phyloP scores from a whole-genome alignment of 1,140 invertebrate species.

The Spodoptera litura region DNA sequence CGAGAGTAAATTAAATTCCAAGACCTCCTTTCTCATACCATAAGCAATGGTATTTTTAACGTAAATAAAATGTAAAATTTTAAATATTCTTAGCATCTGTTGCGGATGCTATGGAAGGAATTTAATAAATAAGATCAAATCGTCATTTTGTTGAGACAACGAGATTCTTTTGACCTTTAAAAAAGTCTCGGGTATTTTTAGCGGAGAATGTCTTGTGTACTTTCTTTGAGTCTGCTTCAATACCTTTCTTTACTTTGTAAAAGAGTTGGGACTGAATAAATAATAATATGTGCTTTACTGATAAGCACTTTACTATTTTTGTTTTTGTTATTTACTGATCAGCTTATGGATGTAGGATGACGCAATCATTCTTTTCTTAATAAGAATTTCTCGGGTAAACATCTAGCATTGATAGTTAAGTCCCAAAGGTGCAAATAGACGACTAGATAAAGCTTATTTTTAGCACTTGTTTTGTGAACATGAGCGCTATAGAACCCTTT shows the following conservation, averaged over 20 bases:
- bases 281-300: too few species aligned
- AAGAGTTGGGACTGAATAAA: too few species aligned
- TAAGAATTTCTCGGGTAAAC: too few species aligned
- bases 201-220: neutral
- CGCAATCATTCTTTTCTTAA: too few species aligned
- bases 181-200: constrained; percentile 44
- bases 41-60: constrained; percentile 60
- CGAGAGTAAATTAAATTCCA: constrained; percentile 73
- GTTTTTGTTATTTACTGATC: too few species aligned
- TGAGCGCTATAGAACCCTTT: too few species aligned
- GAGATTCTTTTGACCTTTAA: constrained; percentile 49
- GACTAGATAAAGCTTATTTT: too few species aligned
- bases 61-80: constrained; percentile 59
- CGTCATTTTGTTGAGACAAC: constrained; percentile 45
- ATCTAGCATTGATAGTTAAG: too few species aligned
- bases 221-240: neutral
- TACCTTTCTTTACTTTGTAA: neutral
- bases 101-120: constrained; percentile 47
- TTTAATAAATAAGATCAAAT: constrained; percentile 62
- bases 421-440: too few species aligned
- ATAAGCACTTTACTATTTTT: too few species aligned
- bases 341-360: too few species aligned
- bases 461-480: too few species aligned
- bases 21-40: constrained; percentile 56
- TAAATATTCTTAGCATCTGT: constrained; percentile 50